Conservation (phyloP, 1,140 invertebrate genomes). For the Sarcophaga bullata region DNA sequence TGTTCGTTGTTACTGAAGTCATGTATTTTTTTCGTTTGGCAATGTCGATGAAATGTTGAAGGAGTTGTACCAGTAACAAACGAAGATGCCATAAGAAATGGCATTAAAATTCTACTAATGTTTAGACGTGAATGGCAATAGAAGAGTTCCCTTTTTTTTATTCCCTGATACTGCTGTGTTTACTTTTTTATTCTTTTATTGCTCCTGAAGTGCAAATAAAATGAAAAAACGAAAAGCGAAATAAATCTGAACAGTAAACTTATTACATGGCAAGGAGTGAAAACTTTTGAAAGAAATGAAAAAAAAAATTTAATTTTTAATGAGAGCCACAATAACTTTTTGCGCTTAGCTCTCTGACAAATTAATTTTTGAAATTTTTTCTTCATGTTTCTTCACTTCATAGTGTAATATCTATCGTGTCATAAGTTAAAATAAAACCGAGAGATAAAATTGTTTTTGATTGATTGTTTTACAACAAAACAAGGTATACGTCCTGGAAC, state of each 20-base stretch:
- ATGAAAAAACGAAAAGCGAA: slow-evolving; percentile 5
- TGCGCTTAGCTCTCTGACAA: too few relatives aligned
- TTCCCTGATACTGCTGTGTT: neutral
- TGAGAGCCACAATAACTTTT: too few relatives aligned
- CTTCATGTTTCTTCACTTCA: too few relatives aligned
- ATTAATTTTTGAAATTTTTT: too few relatives aligned
- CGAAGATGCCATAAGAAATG: neutral
- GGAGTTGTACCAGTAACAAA: slow-evolving; percentile 12
- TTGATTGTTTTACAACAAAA: too few relatives aligned
- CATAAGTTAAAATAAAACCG: too few relatives aligned
- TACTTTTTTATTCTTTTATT: neutral
- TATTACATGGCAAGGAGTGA: too few relatives aligned
- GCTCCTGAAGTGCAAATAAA: neutral
- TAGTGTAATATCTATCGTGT: too few relatives aligned
- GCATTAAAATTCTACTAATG: neutral
- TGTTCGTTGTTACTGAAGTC: neutral
- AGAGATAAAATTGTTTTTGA: too few relatives aligned
- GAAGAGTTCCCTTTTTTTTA: neutral
- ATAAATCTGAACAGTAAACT: neutral
- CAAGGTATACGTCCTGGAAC: too few relatives aligned
- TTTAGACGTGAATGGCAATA: neutral
- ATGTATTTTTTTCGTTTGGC: neutral
- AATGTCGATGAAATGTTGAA: slow-evolving; percentile 27
- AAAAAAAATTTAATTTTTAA: too few relatives aligned
- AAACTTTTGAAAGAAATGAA: too few relatives aligned